These are phyloP conservation scores for Agraylea sexmaculata DNA, from an alignment of 1,140 invertebrate genomes.

Conservation along the genomic window DNA sequence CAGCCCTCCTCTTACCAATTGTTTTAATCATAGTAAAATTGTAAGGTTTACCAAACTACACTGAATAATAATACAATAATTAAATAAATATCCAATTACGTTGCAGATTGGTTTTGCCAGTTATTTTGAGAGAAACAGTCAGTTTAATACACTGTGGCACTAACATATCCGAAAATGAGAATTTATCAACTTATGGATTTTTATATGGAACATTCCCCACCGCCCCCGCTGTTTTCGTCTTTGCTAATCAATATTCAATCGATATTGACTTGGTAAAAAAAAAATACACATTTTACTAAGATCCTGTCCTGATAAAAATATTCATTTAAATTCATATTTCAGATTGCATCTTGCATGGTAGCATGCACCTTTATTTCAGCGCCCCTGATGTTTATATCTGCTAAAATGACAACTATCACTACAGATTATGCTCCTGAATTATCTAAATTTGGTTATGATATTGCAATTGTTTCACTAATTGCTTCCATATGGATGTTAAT, in stretches of 20 bases:
- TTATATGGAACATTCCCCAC: slow-evolving; percentile 93
- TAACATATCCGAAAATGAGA: slow-evolving; percentile 58
- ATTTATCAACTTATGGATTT: slow-evolving; percentile 86
- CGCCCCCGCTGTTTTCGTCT: slow-evolving; percentile 89
- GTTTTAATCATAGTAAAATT: slow-evolving; percentile 84
- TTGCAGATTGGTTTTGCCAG: slow-evolving; percentile 68
- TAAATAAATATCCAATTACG: slow-evolving; percentile 7
- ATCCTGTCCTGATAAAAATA: neutral
- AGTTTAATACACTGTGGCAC: slow-evolving; percentile 57
- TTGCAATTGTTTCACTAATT: slow-evolving; percentile 64
- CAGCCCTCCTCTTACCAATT: slow-evolving; percentile 66
- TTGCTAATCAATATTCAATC: slow-evolving; percentile 76
- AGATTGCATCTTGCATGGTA: slow-evolving; percentile 87
- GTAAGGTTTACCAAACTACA: slow-evolving; percentile 40
- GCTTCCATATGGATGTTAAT: slow-evolving; percentile 68
- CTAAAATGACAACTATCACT: slow-evolving; percentile 77
- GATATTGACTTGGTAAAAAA: slow-evolving; percentile 70
- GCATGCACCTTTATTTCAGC: slow-evolving; percentile 87
- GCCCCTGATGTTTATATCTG: slow-evolving; percentile 89
- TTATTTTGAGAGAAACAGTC: slow-evolving; percentile 78
- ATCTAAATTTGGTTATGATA: slow-evolving; percentile 69
- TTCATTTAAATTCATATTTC: slow-evolving; percentile 21
- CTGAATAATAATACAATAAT: neutral
- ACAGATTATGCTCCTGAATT: slow-evolving; percentile 64
- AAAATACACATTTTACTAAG: slow-evolving; percentile 4